phyloP scores from a whole-genome alignment of 2,113 vertebrate species.

The Anas platyrhynchos region DNA sequence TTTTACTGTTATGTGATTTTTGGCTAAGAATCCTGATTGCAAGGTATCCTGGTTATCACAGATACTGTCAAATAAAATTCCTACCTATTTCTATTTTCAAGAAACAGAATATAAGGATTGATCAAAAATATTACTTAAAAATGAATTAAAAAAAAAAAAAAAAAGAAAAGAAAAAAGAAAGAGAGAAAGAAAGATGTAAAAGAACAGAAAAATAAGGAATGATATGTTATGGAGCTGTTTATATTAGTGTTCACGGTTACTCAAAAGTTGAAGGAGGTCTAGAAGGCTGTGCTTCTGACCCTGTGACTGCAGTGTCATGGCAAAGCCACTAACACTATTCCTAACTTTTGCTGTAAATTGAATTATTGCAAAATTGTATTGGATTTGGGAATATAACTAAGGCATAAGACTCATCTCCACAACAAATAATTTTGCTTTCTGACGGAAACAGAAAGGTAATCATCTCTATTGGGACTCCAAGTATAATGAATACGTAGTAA shows the following conservation, averaged over 20 bases:
- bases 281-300: background rate
- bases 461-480: constrained; percentile 30
- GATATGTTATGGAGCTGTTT: background rate
- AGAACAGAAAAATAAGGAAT: background rate
- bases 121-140: background rate
- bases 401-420: background rate
- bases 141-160: no score
- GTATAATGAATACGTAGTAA: constrained; percentile 5
- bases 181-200: background rate
- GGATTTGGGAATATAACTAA: background rate
- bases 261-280: background rate
- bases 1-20: no score
- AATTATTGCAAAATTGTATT: background rate
- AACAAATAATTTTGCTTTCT: background rate
- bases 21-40: background rate
- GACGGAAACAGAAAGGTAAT: constrained; percentile 36
- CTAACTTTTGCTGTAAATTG: background rate
- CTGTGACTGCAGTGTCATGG: background rate
- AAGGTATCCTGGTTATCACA: background rate
- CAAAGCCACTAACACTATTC: background rate
- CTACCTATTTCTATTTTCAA: background rate
- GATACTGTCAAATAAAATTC: background rate
- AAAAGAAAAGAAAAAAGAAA: background rate
- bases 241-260: background rate
- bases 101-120: accelerated